Percentiles rank a stretch among this genome's conserved stretches.
These are phyloP conservation scores for Leptopilina syphax DNA, from an alignment of 2,888 invertebrate genomes.

Conservation along the genomic window DNA sequence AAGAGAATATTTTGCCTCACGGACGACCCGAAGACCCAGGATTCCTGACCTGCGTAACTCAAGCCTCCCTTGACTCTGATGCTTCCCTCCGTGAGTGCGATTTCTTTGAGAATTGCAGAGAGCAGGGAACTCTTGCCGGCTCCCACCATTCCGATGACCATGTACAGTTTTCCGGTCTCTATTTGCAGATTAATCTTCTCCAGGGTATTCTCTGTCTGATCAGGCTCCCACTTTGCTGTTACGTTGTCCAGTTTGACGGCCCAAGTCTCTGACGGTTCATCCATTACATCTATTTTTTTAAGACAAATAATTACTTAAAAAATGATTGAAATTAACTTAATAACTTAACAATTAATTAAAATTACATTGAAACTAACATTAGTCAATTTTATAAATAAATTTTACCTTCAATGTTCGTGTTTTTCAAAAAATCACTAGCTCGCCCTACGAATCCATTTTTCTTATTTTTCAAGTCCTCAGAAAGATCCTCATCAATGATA, in stretches of 20 bases:
- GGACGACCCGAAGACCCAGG: slow-evolving; percentile 90
- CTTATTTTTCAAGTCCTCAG: slow-evolving; percentile 45
- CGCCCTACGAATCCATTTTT: slow-evolving; percentile 42
- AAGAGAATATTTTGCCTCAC: slow-evolving; percentile 92
- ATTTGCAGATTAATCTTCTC: slow-evolving; percentile 79
- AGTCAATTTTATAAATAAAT: not conserved
- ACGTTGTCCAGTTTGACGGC: slow-evolving; percentile 66
- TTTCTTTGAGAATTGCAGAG: slow-evolving; percentile 85
- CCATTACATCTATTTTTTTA: slow-evolving; percentile 42
- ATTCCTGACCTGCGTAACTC: slow-evolving; percentile 90
- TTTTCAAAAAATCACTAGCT: slow-evolving; percentile 48
- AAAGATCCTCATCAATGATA: slow-evolving; percentile 66
- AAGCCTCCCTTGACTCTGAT: slow-evolving; percentile 82
- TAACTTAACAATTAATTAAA: too few species aligned
- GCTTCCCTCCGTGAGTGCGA: slow-evolving; percentile 81
- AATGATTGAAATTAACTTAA: not conserved
- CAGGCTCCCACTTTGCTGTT: slow-evolving; percentile 78
- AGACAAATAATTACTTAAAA: not conserved
- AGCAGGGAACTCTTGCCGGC: slow-evolving; percentile 85
- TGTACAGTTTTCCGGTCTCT: slow-evolving; percentile 81
- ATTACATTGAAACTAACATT: too few species aligned
- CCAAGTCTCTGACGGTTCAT: slow-evolving; percentile 43
- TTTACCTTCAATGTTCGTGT: slow-evolving; percentile 41
- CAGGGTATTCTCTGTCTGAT: slow-evolving; percentile 78
- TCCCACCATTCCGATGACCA: slow-evolving; percentile 87